These are phyloP conservation scores for Archips crataeganus DNA, from an alignment of 2,888 invertebrate species.

Conservation along the genomic window DNA sequence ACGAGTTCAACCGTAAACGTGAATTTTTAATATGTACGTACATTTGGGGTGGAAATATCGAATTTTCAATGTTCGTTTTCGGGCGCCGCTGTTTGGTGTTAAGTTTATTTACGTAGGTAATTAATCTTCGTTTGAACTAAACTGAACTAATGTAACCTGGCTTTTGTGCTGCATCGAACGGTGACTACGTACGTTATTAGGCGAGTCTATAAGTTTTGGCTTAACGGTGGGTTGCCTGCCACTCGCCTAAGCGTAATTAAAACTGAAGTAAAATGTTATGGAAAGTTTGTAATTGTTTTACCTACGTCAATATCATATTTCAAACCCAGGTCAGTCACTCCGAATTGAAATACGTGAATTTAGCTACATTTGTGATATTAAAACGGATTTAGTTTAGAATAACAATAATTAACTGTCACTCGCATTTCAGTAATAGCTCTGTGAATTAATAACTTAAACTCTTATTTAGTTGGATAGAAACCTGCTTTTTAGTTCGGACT, in stretches of 20 bases:
- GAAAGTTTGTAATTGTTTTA: conserved; percentile 16
- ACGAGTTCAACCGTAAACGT: conserved; percentile 5
- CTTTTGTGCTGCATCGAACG: conserved; percentile 27
- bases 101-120: conserved; percentile 34
- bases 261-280: conserved; percentile 7
- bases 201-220: conserved; percentile 31
- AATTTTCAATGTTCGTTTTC: conserved; percentile 9
- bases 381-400: background rate
- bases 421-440: background rate
- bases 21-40: background rate
- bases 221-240: background rate
- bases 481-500: background rate
- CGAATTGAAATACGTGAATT: background rate
- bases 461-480: background rate
- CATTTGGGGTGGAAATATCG: background rate
- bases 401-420: background rate
- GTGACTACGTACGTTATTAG: conserved; percentile 19
- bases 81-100: conserved; percentile 6
- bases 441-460: background rate
- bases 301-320: conserved; percentile 14
- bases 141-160: conserved; percentile 33
- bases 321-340: background rate
- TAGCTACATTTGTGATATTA: background rate
- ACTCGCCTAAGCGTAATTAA: conserved; percentile 9
- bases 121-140: conserved; percentile 40